Conservation (phyloP, 23 tunicate species). For the Clavelina lepadiformis region DNA sequence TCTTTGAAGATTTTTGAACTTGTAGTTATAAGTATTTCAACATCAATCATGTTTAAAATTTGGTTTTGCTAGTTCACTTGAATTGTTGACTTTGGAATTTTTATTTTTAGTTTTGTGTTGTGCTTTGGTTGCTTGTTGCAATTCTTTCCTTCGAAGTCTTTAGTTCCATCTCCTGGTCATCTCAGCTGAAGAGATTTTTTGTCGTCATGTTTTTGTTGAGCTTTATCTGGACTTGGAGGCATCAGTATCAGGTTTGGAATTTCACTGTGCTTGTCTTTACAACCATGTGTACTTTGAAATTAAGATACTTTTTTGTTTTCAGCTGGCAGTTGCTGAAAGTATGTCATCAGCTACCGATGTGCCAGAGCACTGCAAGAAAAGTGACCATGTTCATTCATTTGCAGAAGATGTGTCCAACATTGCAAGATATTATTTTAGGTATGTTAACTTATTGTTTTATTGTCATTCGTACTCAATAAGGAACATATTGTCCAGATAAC, state of each 20-base stretch:
- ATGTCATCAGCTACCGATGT: conserved; percentile 6
- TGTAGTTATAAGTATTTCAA: too few species aligned
- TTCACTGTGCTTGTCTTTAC: neutral
- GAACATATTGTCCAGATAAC: too few species aligned
- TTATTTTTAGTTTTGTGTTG: conserved; percentile 5
- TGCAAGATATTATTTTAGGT: conserved; percentile 5
- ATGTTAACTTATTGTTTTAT: too few species aligned
- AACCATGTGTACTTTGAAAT: neutral
- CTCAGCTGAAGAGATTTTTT: conserved; percentile 44
- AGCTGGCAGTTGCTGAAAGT: conserved; percentile 31
- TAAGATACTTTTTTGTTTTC: neutral
- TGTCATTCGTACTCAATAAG: too few species aligned
- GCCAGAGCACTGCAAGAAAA: conserved; percentile 26
- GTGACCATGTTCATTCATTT: neutral
- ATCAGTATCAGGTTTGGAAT: conserved; percentile 34
- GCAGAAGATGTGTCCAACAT: neutral
- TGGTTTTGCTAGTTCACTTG: too few species aligned
- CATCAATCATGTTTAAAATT: too few species aligned
- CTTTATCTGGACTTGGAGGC: conserved; percentile 32
- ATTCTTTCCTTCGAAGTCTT: conserved; percentile 25
- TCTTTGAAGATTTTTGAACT: too few species aligned
- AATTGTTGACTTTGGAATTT: neutral
- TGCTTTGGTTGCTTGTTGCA: conserved; percentile 19
- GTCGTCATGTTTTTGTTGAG: conserved; percentile 40
- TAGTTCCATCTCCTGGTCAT: conserved; percentile 49